Evolutionary conservation across 2,888 invertebrate genomes (phyloP).

Genomic region (Cantharis rufa): DNA sequence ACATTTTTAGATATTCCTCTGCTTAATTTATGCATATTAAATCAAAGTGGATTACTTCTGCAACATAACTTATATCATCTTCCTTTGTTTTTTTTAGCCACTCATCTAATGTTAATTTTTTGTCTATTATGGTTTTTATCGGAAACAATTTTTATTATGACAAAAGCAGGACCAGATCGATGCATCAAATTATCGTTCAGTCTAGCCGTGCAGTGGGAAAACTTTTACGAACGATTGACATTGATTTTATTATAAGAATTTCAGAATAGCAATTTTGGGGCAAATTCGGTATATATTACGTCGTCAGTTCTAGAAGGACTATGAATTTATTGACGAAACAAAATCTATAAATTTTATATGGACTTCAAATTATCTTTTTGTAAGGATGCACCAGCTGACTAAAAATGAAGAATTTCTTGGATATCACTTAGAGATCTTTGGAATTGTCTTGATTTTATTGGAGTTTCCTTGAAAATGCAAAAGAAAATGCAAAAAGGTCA

Average conservation of each 20-base stretch:
- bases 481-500: no score
- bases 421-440: no score
- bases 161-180: background rate
- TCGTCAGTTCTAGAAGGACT: background rate
- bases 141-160: background rate
- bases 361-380: background rate
- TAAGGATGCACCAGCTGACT: background rate
- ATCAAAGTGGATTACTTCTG: background rate
- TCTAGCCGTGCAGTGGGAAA: background rate
- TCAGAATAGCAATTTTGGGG: background rate
- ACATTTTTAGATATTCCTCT: slow-evolving; percentile 19
- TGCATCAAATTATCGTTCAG: background rate
- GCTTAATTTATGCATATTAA: slow-evolving; percentile 6
- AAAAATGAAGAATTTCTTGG: no score
- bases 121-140: background rate
- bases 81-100: background rate
- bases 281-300: background rate
- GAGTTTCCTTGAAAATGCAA: no score
- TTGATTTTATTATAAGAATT: background rate
- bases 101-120: background rate
- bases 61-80: background rate
- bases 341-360: background rate
- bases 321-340: background rate
- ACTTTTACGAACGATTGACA: background rate
- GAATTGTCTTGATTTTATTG: no score